Evolutionary conservation across 2,888 invertebrate genomes (phyloP).

Genomic region (Rhamnusium bicolor): DNA sequence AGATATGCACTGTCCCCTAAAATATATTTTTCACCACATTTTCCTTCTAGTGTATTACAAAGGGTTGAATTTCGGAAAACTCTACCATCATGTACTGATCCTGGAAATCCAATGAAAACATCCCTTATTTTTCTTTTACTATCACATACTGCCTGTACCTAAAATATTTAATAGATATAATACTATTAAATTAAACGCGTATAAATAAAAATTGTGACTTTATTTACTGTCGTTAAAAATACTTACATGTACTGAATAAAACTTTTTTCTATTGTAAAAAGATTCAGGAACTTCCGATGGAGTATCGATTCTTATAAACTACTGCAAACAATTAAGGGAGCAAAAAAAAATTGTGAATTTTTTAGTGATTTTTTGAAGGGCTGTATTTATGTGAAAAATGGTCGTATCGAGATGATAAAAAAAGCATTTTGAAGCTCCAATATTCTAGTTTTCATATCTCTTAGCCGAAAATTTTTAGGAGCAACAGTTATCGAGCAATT

Average conservation of each 20-base stretch:
- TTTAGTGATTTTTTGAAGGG: too few species aligned
- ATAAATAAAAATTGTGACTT: neutral
- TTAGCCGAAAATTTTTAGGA: too few species aligned
- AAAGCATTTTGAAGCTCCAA: too few species aligned
- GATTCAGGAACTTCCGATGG: constrained; percentile 14
- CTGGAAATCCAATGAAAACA: constrained; percentile 27
- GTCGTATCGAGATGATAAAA: too few species aligned
- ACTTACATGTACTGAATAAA: constrained; percentile 26
- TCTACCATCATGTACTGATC: constrained; percentile 1
- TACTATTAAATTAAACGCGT: neutral
- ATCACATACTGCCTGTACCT: constrained; percentile 40
- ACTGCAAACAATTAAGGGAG: too few species aligned
- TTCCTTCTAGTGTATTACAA: neutral
- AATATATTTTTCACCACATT: constrained; percentile 10
- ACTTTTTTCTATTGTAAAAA: constrained; percentile 28
- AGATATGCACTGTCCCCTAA: constrained; percentile 30
- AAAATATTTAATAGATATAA: constrained; percentile 2
- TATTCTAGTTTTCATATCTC: too few species aligned
- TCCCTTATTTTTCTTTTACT: constrained; percentile 13
- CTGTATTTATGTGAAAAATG: too few species aligned
- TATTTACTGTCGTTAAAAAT: neutral
- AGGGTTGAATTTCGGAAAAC: constrained; percentile 7
- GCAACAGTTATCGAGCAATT: too few species aligned
- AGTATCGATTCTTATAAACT: constrained; percentile 27
- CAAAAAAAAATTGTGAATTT: too few species aligned